Base-by-base conservation (phyloP, 2,888 invertebrate species). In the Eupithecia insigniata region DNA sequence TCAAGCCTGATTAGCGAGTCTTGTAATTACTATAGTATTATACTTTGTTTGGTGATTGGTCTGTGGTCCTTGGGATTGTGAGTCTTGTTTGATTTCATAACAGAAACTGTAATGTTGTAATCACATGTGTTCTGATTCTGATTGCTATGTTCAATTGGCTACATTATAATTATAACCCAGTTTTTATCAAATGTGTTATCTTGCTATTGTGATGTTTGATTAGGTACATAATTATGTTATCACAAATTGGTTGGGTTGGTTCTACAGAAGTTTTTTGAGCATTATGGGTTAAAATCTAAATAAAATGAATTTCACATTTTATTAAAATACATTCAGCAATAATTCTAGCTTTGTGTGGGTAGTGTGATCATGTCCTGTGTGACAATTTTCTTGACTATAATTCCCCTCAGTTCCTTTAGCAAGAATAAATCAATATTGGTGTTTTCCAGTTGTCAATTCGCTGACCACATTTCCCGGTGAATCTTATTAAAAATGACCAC, bases 1-100 rank as follows among this genome's bases (percentile, higher is more conserved):
- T 77, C 86, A 67, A 84, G 77, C 73, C 71, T 92, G 68, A 84
- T 92, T 81, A 84, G 89, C 51, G 87, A 89, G 83, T 82, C 83
- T 80, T 89, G 92, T 92, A 91, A 91, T 80, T n/a, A n/a, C n/a
- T n/a, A n/a, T n/a, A n/a, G n/a, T n/a, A n/a, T n/a, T 90, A 89
- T 82, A 68, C 61, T 74, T 72, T 73, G 73, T 73, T 32, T 73
- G 72, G 76, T 76, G 78, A 51, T 71, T 78, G 71, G 71, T 73
- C 76, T 83, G 75, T 80, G 76, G 77, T 70, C 66, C 26, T 69
- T 64, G 70, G 79, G n/a, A 73, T 74, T 78, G 70, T 80, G 73
- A 78, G 73, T 70, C 67, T 58, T 71, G 69, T 69, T 67, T 64
- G 60, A 36, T 62, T 75, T 62, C n/a, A 70, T 26, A 46, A 58